Evolutionary conservation across 2,797 vertebrate genomes (phyloP), one percentile per base, ranked within the genome.

Genomic region (Micromesistius poutassou): DNA sequence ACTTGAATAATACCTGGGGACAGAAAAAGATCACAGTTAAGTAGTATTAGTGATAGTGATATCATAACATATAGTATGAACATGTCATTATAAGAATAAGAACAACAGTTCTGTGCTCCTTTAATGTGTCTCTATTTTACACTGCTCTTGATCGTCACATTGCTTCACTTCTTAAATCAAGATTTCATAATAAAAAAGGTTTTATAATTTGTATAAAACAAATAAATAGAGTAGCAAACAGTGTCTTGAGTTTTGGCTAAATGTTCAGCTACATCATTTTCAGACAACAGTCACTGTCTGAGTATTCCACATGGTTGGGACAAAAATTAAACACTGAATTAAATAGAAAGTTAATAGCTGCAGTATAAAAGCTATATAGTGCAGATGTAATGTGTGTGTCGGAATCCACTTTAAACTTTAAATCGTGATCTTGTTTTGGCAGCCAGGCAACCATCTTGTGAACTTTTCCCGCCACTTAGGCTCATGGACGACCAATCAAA

Each of bases 1-100:
- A 87, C 97, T 98, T 72, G 96, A 94, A 86, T 93, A 99, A 87
- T 96, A 98, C 80, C 98, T 99, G 90, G 68, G 80, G 76, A 82
- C 81, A 74, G 30, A 30, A 3, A 74, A 72, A 75, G 36, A 31
- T 68, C 62, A 25, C 6, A 62, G 55, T 68, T 28, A 35, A 68
- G 62, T 68, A 25, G 55, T 66, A 8, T 25, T 14, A 12, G 33
- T 35, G 7, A 5, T 35, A 35, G 33, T 35, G 7, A 35, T 35
- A 35, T 5, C 7, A 35, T 35, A 6, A 35, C 5, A 35, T 35
- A 28, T 68, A 25, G 62, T 28, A 10, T 68, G 5, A 14, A n/a
- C n/a, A 25, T 62, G 25, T 68, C 62, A 68, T 28, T 28, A n/a
- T n/a, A n/a, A 62, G 19, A n/a, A 68, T 12, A 68, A 68, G n/a